Conservation (phyloP, 2,888 invertebrate genomes). For the Microplitis deprimator region DNA sequence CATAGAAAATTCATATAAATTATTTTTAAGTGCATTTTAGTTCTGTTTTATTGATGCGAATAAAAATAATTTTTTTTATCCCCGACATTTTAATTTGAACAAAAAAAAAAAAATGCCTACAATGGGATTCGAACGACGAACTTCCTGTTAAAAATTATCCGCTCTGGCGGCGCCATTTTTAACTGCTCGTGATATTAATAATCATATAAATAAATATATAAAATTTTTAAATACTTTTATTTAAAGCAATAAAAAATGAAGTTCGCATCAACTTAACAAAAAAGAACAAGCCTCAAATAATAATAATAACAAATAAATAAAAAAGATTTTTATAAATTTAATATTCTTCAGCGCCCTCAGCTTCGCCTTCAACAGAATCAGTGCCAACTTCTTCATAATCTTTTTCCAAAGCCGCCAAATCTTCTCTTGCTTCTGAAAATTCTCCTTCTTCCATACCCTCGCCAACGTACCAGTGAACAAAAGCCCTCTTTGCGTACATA, state of each 20-base stretch:
- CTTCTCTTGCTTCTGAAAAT: slow-evolving; percentile 86
- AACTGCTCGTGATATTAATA: too few species aligned
- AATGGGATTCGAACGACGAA: too few species aligned
- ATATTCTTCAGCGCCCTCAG: slow-evolving; percentile 65
- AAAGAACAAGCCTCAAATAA: slow-evolving; percentile 35
- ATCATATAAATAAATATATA: too few species aligned
- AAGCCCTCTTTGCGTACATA: slow-evolving; percentile 80
- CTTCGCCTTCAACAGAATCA: slow-evolving; percentile 73
- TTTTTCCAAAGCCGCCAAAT: slow-evolving; percentile 80
- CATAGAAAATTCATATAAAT: background rate
- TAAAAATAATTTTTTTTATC: background rate
- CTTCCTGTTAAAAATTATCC: too few species aligned
- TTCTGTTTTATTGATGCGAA: background rate
- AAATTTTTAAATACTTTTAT: too few species aligned
- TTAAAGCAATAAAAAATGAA: background rate
- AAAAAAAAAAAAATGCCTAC: background rate
- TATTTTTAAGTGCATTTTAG: background rate
- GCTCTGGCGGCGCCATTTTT: too few species aligned
- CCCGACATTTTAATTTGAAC: too few species aligned
- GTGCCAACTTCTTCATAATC: slow-evolving; percentile 82
- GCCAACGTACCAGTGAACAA: slow-evolving; percentile 85
- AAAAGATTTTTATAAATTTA: slow-evolving; percentile 40
- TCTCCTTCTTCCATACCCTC: slow-evolving; percentile 90
- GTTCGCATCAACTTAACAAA: background rate
- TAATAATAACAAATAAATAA: slow-evolving; percentile 37